Evolutionary conservation across 2,113 vertebrate species (phyloP).

Genomic region (Lepisosteus oculatus): DNA sequence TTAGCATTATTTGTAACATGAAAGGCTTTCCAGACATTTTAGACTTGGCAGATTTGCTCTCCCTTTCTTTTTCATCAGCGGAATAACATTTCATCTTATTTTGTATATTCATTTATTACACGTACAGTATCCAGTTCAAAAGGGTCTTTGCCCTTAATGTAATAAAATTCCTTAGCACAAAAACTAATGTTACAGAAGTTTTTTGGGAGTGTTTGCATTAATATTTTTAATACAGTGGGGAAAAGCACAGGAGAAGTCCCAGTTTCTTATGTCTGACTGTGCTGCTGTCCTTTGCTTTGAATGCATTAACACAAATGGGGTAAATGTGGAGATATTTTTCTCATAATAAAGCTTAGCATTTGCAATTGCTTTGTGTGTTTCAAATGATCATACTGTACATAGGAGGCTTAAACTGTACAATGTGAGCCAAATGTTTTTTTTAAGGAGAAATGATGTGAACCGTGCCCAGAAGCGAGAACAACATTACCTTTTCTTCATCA

Average conservation of each 20-base stretch:
- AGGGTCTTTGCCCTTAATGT: slow-evolving; percentile 17
- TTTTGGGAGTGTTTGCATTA: slow-evolving; percentile 17
- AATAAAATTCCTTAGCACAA: slow-evolving; percentile 25
- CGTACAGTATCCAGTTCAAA: slow-evolving; percentile 20
- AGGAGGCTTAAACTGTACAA: too few relatives aligned
- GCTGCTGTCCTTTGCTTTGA: too few relatives aligned
- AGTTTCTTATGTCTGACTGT: not conserved
- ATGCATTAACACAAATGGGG: too few relatives aligned
- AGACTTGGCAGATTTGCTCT: slow-evolving; percentile 21
- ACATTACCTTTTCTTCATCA: too few relatives aligned
- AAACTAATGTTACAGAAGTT: slow-evolving; percentile 16
- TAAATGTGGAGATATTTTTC: too few relatives aligned
- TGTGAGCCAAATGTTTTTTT: too few relatives aligned
- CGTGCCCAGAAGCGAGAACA: too few relatives aligned
- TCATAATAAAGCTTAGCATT: too few relatives aligned
- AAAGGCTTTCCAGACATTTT: slow-evolving; percentile 39
- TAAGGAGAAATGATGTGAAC: too few relatives aligned
- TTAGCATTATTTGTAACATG: slow-evolving; percentile 46
- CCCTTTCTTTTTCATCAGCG: slow-evolving; percentile 17
- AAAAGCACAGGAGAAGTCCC: not conserved
- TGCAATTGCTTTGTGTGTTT: too few relatives aligned
- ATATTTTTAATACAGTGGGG: slow-evolving; percentile 11
- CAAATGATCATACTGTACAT: too few relatives aligned
- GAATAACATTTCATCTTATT: slow-evolving; percentile 28
- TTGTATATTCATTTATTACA: slow-evolving; percentile 25